Evolutionary conservation across 2,888 invertebrate species (phyloP), one percentile per base, ranked within the genome.

Genomic region (Baccha elongata): DNA sequence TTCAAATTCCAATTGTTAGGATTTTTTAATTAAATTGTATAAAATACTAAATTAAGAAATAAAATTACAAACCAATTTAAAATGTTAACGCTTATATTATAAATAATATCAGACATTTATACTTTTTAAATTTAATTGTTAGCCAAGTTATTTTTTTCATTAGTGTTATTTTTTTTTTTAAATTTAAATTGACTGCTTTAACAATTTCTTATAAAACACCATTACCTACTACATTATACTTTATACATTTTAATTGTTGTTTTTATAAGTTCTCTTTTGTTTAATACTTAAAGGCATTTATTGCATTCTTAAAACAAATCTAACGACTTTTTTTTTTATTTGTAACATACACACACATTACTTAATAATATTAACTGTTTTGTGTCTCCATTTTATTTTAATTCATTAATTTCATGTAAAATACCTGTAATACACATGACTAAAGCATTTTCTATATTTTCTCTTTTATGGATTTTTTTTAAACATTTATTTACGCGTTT

Each of bases 381-480:
- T 71, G 29, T 65, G 13, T 58, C 40, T 53, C 48, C 58, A 50
- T 26, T 75, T 42, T 83, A 62, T 52, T 8, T 68, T 37, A 65
- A 32, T 60, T 50, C 42, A 55, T 17, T 60, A 17, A 40, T 32
- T 75, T 64, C 80, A 50, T 84, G 74, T 81, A 69, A 75, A 42
- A 69, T 68, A 78, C 69, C 76, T 85, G 75, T 79, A 78, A 72
- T 79, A 85, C 83, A 76, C 84, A 75, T 75, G 78, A 69, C 64
- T 72, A 74, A 83, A 75, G 71, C 81, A 76, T 71, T 50, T 46
- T 76, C 15, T 19, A 19, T 37, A 65, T 81, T 81, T 72, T 55
- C 65, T 79, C 76, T 26, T 58, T 84, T 71, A 72, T 76, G 78
- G 71, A 50, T 71, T 26, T 75, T 60, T 58, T 35, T 72, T 60